These are phyloP conservation scores for Elmis aenea DNA, from an alignment of 2,888 invertebrate species.

Conservation along the genomic window DNA sequence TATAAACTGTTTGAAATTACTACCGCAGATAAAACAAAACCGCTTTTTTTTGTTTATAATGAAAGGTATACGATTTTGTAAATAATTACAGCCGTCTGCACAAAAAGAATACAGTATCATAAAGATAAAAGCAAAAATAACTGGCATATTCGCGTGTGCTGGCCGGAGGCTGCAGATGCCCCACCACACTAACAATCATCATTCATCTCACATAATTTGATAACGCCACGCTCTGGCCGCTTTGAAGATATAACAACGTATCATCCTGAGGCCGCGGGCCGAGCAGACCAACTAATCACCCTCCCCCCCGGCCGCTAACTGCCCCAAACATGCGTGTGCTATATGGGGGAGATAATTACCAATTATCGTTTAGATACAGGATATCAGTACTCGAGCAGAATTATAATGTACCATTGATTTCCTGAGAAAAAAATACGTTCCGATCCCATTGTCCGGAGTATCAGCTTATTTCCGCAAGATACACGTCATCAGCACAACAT, in stretches of 20 bases:
- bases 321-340: constrained; percentile 14
- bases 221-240: constrained; percentile 23
- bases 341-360: constrained; percentile 20
- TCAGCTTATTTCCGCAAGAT: too few species aligned
- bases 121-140: constrained; percentile 15
- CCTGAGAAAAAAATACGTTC: too few species aligned
- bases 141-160: constrained; percentile 19
- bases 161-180: constrained; percentile 15
- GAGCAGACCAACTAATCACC: constrained; percentile 18
- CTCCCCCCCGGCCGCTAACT: constrained; percentile 10
- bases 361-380: too few species aligned
- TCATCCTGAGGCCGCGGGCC: constrained; percentile 16
- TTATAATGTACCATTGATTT: background rate
- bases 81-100: constrained; percentile 17
- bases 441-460: too few species aligned
- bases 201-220: constrained; percentile 24
- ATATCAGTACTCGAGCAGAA: constrained; percentile 2
- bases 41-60: too few species aligned
- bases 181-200: constrained; percentile 20
- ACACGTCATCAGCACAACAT: too few species aligned
- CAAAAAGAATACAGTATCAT: constrained; percentile 14
- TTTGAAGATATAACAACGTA: constrained; percentile 23
- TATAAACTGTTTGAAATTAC: too few species aligned
- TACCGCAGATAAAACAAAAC: too few species aligned
- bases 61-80: too few species aligned